Evolutionary conservation across 2,113 vertebrate genomes (phyloP).

Genomic region (Glaucomys volans): DNA sequence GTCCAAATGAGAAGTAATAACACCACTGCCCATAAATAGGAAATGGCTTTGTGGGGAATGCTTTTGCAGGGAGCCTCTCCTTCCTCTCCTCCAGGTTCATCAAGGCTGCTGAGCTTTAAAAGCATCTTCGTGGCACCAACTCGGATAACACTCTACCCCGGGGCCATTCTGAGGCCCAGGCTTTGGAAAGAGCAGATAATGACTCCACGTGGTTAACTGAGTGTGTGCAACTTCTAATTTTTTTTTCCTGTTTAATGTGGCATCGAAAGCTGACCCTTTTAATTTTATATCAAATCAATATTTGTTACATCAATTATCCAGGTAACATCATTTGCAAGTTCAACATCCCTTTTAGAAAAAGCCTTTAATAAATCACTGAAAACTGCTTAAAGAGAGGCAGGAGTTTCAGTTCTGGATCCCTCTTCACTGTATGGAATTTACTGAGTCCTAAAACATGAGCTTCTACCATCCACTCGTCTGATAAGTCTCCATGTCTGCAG

Average conservation of each 20-base stretch:
- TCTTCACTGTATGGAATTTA: not conserved
- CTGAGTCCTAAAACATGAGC: not conserved
- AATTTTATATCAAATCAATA: not conserved
- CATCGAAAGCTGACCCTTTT: not conserved
- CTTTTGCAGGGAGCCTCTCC: not conserved
- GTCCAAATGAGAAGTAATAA: not conserved
- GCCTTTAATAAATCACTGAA: not conserved
- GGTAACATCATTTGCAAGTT: not conserved
- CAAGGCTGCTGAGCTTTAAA: not conserved
- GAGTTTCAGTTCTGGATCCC: not conserved
- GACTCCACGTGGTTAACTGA: accelerated
- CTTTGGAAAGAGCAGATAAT: not conserved
- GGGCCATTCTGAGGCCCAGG: not conserved
- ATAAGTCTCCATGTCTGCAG: not conserved
- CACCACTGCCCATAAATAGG: not conserved
- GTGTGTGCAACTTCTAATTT: not conserved
- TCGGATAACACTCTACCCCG: accelerated
- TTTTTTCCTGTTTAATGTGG: not conserved
- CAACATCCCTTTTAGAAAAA: not conserved
- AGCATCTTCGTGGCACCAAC: not conserved
- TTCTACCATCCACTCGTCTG: not conserved
- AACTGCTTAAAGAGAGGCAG: not conserved
- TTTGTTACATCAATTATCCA: not conserved
- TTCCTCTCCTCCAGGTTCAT: not conserved
- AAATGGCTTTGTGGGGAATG: not conserved